phyloP scores from a whole-genome alignment of 2,797 vertebrate genomes.

The Sebastes minor region DNA sequence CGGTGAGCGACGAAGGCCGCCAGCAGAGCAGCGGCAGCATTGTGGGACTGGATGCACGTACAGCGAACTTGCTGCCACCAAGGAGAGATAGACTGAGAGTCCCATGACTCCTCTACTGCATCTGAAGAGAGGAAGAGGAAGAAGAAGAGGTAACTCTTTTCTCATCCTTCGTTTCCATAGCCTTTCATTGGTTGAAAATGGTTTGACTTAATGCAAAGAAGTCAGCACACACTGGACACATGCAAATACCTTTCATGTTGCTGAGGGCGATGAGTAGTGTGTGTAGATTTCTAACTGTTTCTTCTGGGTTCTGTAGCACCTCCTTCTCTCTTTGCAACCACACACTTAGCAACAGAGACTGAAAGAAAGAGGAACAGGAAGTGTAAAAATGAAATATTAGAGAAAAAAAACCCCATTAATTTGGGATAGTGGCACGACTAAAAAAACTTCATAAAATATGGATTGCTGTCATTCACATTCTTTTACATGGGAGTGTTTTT shows the following conservation, averaged over 20 bases:
- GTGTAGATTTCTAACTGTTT: slow-evolving; percentile 84
- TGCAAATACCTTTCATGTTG: slow-evolving; percentile 89
- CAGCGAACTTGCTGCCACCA: slow-evolving; percentile 97
- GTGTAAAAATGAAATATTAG: neutral
- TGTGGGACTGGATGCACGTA: slow-evolving; percentile 90
- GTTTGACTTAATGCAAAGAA: neutral
- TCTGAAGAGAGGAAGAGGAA: slow-evolving; percentile 68
- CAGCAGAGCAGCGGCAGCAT: slow-evolving; percentile 88
- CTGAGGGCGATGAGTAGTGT: slow-evolving; percentile 87
- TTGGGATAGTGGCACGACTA: neutral
- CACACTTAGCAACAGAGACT: slow-evolving; percentile 87
- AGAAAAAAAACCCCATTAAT: neutral
- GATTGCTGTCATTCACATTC: no score
- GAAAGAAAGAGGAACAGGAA: neutral
- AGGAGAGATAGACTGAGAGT: slow-evolving; percentile 92
- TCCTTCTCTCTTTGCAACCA: slow-evolving; percentile 94
- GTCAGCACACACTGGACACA: neutral
- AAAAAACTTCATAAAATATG: neutral
- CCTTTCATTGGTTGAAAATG: neutral
- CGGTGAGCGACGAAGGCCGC: slow-evolving; percentile 89
- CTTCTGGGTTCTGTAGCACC: slow-evolving; percentile 84
- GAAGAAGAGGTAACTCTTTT: neutral
- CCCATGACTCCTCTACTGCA: slow-evolving; percentile 92
- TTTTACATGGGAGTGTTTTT: no score
- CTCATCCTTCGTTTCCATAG: neutral